Percentiles rank a stretch among this genome's conserved stretches.
Conservation (phyloP, 2,113 vertebrate genomes). For the Pluvianellus socialis region DNA sequence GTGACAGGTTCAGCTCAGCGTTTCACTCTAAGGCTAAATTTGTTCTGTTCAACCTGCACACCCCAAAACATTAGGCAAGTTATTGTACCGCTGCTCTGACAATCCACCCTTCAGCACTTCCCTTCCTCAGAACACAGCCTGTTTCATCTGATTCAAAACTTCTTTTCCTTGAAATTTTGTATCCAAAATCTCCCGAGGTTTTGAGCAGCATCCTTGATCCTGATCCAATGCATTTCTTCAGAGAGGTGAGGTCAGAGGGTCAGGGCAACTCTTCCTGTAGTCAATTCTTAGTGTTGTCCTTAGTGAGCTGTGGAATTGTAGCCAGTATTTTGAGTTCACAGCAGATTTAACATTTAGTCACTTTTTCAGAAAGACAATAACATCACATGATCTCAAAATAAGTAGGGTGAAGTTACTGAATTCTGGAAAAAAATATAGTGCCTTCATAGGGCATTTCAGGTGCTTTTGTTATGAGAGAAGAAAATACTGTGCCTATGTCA, state of each 20-base stretch:
- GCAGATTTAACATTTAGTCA: not conserved
- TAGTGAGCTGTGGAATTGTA: not conserved
- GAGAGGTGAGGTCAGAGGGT: not conserved
- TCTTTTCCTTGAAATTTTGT: not conserved
- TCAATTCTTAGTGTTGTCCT: not conserved
- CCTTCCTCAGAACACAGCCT: not conserved
- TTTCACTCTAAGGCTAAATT: not conserved
- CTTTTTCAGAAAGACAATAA: not conserved
- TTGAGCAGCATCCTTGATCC: not conserved
- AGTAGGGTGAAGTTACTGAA: not conserved
- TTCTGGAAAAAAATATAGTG: not conserved
- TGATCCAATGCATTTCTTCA: not conserved
- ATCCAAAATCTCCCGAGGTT: not conserved
- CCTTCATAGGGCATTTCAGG: not conserved
- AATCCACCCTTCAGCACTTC: not conserved
- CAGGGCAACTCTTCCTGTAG: not conserved
- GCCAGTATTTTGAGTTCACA: not conserved
- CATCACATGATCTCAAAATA: not conserved
- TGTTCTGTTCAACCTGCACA: not conserved
- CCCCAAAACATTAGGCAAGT: not conserved
- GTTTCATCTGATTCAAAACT: not conserved
- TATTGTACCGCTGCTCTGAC: not conserved
- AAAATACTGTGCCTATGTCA: not conserved
- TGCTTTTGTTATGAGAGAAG: not conserved
- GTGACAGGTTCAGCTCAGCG: accelerated